A percentile compares a stretch with the other conserved stretches of the same genome.
These are phyloP conservation scores for Actinia tenebrosa DNA, from an alignment of 64 coral and sea anemone species.

Conservation along the genomic window DNA sequence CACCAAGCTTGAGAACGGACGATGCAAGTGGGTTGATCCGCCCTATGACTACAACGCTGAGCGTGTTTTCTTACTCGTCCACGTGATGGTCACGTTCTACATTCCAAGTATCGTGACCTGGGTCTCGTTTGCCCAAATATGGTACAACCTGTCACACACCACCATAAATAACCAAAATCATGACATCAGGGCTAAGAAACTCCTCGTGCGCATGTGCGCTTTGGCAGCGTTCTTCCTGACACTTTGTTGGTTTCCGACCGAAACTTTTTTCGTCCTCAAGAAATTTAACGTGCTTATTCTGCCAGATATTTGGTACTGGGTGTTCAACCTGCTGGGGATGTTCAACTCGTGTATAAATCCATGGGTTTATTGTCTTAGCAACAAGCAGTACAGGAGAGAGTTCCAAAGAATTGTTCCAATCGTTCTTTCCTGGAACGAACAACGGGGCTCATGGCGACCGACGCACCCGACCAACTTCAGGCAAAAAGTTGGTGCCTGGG, in stretches of 20 bases:
- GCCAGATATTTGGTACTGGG: not conserved
- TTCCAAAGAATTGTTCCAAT: not conserved
- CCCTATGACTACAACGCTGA: not conserved
- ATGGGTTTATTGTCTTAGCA: slow-evolving; percentile 33
- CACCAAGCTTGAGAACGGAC: not conserved
- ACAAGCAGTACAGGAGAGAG: slow-evolving; percentile 25
- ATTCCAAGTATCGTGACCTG: slow-evolving; percentile 43
- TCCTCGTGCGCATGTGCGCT: slow-evolving; percentile 57
- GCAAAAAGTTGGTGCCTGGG: not conserved
- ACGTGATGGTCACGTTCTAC: slow-evolving; percentile 38
- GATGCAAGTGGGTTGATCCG: not conserved
- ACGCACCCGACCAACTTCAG: not conserved
- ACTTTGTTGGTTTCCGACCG: slow-evolving; percentile 58
- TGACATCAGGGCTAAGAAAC: slow-evolving; percentile 21
- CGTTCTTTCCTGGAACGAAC: not conserved
- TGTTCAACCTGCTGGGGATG: slow-evolving; percentile 5
- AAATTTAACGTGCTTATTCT: slow-evolving; percentile 4
- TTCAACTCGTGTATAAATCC: slow-evolving; percentile 46
- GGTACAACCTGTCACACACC: slow-evolving; percentile 15
- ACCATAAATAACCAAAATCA: not conserved
- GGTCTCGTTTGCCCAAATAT: slow-evolving; percentile 40
- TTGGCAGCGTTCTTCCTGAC: slow-evolving; percentile 30
- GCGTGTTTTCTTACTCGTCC: slow-evolving; percentile 19
- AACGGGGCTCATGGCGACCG: slow-evolving; percentile 17
- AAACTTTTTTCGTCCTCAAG: slow-evolving; percentile 38